Conservation (phyloP, 2,113 vertebrate genomes). For the Oreochromis tanganicae region DNA sequence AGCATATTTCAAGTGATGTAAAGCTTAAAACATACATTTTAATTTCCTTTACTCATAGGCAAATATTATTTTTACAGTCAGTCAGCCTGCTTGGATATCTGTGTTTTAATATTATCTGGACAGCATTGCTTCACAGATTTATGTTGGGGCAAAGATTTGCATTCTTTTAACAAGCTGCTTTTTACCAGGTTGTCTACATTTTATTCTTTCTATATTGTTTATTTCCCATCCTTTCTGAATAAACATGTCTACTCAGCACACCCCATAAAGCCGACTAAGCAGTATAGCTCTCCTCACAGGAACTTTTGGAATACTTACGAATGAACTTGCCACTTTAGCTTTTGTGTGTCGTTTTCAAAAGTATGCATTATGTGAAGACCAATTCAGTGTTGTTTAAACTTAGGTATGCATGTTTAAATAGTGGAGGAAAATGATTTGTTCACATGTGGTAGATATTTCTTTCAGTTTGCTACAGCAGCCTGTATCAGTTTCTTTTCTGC, state of each 20-base stretch:
- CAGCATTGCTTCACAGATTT: neutral
- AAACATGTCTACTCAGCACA: neutral
- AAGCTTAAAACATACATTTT: neutral
- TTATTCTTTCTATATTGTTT: neutral
- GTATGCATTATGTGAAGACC: neutral
- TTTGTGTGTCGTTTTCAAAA: neutral
- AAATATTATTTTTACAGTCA: neutral
- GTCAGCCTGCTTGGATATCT: neutral
- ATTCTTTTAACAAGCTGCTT: neutral
- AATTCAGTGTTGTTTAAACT: neutral
- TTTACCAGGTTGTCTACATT: rapidly evolving
- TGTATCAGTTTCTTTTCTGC: neutral
- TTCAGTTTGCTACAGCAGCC: neutral
- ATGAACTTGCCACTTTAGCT: neutral
- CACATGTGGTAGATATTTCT: neutral
- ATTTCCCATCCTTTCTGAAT: neutral
- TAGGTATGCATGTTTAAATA: neutral
- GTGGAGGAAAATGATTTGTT: neutral
- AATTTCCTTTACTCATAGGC: neutral
- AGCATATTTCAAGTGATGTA: neutral
- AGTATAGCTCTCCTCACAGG: neutral
- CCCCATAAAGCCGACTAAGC: neutral
- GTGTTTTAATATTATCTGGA: neutral
- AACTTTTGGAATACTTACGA: neutral
- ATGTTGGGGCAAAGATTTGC: neutral